phyloP scores from a whole-genome alignment of 1,140 invertebrate genomes.

The Drosophila fuyamai region DNA sequence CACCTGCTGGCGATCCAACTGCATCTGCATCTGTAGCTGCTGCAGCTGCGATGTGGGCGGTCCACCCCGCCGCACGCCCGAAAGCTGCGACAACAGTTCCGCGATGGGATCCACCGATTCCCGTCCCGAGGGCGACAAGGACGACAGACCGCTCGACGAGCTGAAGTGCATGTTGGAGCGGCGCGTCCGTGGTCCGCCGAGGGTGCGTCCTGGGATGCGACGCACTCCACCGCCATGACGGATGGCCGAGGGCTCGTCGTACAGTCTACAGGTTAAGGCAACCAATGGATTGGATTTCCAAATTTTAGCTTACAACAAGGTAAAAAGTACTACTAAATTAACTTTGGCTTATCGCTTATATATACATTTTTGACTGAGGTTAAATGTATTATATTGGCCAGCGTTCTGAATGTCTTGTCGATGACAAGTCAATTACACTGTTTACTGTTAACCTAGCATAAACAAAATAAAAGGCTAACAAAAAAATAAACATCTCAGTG shows the following conservation, averaged over 20 bases:
- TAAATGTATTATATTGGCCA: background rate
- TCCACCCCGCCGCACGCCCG: constrained; percentile 91
- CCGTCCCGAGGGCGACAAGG: constrained; percentile 92
- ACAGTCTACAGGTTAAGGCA: constrained; percentile 87
- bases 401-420: background rate
- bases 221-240: constrained; percentile 92
- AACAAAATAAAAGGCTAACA: too few species aligned
- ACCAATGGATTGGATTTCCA: constrained; percentile 27
- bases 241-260: constrained; percentile 94
- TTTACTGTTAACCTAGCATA: too few species aligned
- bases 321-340: background rate
- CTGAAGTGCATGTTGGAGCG: constrained; percentile 96
- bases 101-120: constrained; percentile 97
- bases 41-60: constrained; percentile 92
- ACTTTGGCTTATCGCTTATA: constrained; percentile 1
- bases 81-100: constrained; percentile 96
- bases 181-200: constrained; percentile 90
- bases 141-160: constrained; percentile 91
- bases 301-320: constrained; percentile 1
- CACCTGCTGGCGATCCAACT: constrained; percentile 93
- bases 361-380: background rate
- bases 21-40: constrained; percentile 95
- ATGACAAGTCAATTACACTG: background rate
- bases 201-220: constrained; percentile 92
- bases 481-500: too few species aligned